Base-by-base conservation (phyloP, 2,888 invertebrate genomes). In the Incurvaria masculella region DNA sequence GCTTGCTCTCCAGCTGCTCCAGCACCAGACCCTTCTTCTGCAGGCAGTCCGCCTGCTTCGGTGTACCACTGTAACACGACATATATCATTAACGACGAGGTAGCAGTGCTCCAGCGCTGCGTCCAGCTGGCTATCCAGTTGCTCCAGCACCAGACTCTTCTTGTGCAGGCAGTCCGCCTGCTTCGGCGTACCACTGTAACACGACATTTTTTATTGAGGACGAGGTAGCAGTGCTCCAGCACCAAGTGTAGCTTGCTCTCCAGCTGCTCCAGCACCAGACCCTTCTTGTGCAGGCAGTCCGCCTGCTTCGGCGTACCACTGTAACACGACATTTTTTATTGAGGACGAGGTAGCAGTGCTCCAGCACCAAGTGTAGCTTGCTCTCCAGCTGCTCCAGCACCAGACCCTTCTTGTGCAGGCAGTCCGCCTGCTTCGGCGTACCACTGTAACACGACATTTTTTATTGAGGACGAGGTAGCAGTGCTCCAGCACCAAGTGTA, bases 161-260 rank as follows among this genome's bases (percentile, higher is more conserved):
- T 89, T 92, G 52, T 91, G 88, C 48, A 93, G 68, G 65, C 94
- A 95, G 52, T 94, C 92, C n/a, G 85, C 88, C 62, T 96, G 91
- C 61, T 90, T 92, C 5, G 91, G 83, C 0, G 95, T 88, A 45
- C 93, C 89, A 56, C 94, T 95, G 59, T n/a, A n/a, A n/a, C n/a
- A n/a, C n/a, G n/a, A n/a, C n/a, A n/a, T n/a, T n/a, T n/a, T n/a
- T n/a, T n/a, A n/a, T n/a, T n/a, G n/a, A n/a, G n/a, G n/a, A n/a
- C n/a, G n/a, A n/a, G n/a, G n/a, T n/a, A n/a, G n/a, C n/a, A n/a
- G 46, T 92, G 84, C 65, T 95, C 93, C 51, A 94, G 65, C 0
- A 94, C 95, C 1, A 84, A 86, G 63, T 97, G 97, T 51, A 99
- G 76, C 71, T 97, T 97, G 50, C 83, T 85, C 69, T 99, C 97